Evolutionary conservation across 1,140 invertebrate genomes (phyloP).

Genomic region (Tigriopus japonicus): DNA sequence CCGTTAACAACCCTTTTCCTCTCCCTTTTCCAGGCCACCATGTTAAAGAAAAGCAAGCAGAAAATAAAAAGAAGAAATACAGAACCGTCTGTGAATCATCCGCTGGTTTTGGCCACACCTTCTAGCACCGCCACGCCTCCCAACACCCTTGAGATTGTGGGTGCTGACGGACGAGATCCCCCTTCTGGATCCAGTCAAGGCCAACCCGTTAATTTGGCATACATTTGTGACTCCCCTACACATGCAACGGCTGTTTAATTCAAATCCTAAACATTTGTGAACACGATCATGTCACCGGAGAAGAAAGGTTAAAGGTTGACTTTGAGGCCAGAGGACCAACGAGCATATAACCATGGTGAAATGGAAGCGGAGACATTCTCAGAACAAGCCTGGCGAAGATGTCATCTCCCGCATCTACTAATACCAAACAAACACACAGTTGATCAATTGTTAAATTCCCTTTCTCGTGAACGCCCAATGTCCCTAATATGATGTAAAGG

Average conservation of each 20-base stretch:
- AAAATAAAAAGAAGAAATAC: constrained; percentile 20
- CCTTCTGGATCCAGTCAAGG: background rate
- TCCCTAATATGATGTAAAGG: no score
- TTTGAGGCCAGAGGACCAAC: background rate
- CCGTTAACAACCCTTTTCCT: no score
- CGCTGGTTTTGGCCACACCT: background rate
- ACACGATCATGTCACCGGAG: background rate
- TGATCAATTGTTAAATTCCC: background rate
- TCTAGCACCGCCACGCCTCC: background rate
- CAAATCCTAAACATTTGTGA: background rate
- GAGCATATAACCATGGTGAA: background rate
- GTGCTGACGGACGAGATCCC: background rate
- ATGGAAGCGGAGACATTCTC: background rate
- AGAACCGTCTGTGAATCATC: constrained; percentile 17
- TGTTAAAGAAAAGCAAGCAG: constrained; percentile 21
- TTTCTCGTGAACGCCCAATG: no score
- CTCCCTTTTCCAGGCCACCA: constrained; percentile 18
- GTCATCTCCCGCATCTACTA: background rate
- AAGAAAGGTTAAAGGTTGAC: background rate
- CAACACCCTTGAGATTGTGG: background rate
- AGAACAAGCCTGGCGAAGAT: no score
- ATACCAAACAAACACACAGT: background rate
- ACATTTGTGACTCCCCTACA: constrained; percentile 14
- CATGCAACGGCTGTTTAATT: constrained; percentile 14
- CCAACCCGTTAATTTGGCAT: constrained; percentile 8